phyloP scores from a whole-genome alignment of 2,888 invertebrate species.

The Patella ulyssiponensis region DNA sequence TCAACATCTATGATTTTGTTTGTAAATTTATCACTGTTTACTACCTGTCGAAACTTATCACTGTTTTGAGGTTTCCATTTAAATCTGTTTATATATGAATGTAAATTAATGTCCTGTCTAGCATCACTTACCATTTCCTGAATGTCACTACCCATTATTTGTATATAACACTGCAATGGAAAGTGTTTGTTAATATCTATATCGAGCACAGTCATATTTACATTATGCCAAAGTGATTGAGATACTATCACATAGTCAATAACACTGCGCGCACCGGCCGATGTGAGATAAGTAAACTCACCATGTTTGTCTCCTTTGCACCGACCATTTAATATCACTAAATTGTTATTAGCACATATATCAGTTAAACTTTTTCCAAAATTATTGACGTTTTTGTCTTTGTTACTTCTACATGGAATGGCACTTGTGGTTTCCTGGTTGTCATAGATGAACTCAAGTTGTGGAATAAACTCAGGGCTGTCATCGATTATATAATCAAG shows the following conservation, averaged over 20 bases:
- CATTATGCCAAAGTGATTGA: too few species aligned
- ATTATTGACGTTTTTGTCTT: neutral
- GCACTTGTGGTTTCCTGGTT: neutral
- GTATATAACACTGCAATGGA: too few species aligned
- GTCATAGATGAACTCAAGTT: neutral
- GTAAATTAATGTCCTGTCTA: too few species aligned
- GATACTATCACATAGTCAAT: neutral
- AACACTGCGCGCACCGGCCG: neutral
- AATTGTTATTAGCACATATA: neutral
- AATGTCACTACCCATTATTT: too few species aligned
- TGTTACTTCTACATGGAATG: neutral
- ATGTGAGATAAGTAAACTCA: neutral
- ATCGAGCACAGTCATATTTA: too few species aligned
- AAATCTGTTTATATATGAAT: too few species aligned
- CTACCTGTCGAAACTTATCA: neutral
- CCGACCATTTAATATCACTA: conserved; percentile 1
- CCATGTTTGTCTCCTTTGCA: neutral
- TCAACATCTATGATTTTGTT: neutral
- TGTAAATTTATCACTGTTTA: neutral
- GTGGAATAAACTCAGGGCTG: neutral
- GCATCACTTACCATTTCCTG: too few species aligned
- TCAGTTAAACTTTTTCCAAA: neutral
- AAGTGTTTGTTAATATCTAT: too few species aligned
- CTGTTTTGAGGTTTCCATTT: too few species aligned
- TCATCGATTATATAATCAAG: neutral